Base-by-base conservation (phyloP, 2,113 vertebrate species). In the Peromyscus polionotus region DNA sequence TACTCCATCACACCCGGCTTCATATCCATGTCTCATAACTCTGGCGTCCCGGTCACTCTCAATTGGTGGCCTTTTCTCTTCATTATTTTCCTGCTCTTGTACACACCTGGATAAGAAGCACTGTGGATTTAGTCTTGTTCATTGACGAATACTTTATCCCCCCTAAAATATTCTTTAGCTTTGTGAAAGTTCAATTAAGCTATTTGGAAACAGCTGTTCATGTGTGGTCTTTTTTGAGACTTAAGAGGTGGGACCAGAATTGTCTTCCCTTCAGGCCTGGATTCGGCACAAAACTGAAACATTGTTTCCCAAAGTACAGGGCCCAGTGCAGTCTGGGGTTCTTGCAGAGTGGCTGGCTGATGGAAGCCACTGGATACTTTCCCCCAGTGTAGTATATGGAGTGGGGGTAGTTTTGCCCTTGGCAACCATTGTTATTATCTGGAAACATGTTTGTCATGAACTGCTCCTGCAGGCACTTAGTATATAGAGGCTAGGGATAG, bases 171-270 rank as follows among this genome's bases (percentile, higher is more conserved):
- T 51, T 61, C 36, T 36, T 45, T 39, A 79, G 22, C 45, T 68
- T 92, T 87, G 17, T 67, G 42, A 17, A 36, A 7, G 39, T 22
- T n/a, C 13, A 90, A 14, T 48, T 79, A 88, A 79, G 48, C 17
- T 90, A 33, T 48, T 76, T 92, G 51, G 26, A 76, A 95, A 73
- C 1, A 48, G n/a, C 73, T 76, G 11, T 61, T 68, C 20, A 20
- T 90, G 54, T 31, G 36, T 90, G 93, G 57, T n/a, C 91, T 80
- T 94, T 42, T 83, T 90, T 77, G 88, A 76, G 14, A 91, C 63
- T 75, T 77, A 54, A 63, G 61, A 76, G 11, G 4, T 92, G 61
- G 61, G 63, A 80, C 36, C 51, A 94, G n/a, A 68, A n/a, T 20
- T 13, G 4, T 94, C 77, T 95, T 97, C 68, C 33, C 54, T 65